Base-by-base conservation (phyloP, 2,888 invertebrate species). In the Cheiracanthium punctorium region DNA sequence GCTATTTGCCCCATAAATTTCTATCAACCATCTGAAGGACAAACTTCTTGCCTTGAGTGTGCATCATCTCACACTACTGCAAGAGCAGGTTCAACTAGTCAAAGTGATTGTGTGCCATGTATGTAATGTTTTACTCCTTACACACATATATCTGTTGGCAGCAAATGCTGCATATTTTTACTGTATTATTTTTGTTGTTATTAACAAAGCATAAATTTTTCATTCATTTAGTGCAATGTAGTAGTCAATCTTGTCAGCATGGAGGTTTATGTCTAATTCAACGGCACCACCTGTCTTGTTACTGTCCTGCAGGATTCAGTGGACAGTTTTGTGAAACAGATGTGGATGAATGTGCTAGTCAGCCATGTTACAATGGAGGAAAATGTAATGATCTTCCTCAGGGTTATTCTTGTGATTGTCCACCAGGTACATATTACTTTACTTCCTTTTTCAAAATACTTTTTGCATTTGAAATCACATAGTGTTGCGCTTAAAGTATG, bases 251-350 rank as follows among this genome's bases (percentile, higher is more conserved):
- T 81, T 98, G 98, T 90, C 96, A 96, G 91, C 97, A 97, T 90
- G 97, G 97, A 1, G 97, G 97, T 12, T 93, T 97, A 0, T 97
- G 97, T 91, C 94, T 96, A 7, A 96, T 97, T 0, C 95, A 96
- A 94, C 92, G 96, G 64, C 97, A 97, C 89, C 95, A 95, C 72
- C 94, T 96, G 64, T 96, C 97, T 91, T 97, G 97, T 91, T 96
- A 96, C 93, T 98, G 98, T 90, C 97, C 97, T 0, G 97, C 97
- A 90, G 97, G 97, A 77, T 98, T 97, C 92, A 96, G 97, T 0
- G 98, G 98, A 80, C 94, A 96, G 85, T 94, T 96, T 84, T 98
- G 98, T 92, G 98, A 98, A 93, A 94, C 96, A 88, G 98, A 98
- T 90, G 96, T 98, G 69, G 96, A 98, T 90, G 98, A 98, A 91